A percentile compares a stretch with the other conserved stretches of the same genome.
These are phyloP conservation scores for Maniola hyperantus DNA, from an alignment of 2,888 invertebrate genomes.

Conservation along the genomic window DNA sequence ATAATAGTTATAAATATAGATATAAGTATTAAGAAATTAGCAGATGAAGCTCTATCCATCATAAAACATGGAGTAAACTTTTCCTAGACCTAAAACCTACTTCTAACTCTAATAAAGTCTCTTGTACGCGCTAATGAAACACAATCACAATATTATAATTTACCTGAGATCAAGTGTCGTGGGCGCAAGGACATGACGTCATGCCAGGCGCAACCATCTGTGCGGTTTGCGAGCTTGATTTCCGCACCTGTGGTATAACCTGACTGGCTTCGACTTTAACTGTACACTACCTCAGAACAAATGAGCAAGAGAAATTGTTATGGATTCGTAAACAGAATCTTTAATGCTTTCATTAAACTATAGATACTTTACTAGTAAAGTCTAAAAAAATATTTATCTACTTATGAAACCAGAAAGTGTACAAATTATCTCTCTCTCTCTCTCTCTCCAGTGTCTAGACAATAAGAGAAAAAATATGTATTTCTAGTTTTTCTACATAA, in stretches of 20 bases:
- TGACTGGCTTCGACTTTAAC: not conserved
- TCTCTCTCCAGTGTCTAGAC: too few species aligned
- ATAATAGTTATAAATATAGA: too few species aligned
- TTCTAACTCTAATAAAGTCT: slow-evolving; percentile 3
- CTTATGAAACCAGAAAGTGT: too few species aligned
- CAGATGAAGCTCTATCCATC: not conserved
- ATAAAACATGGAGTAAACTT: not conserved
- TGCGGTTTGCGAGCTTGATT: slow-evolving; percentile 25
- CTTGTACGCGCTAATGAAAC: slow-evolving; percentile 19
- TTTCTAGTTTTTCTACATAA: too few species aligned
- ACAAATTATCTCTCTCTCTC: too few species aligned
- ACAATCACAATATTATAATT: slow-evolving; percentile 30
- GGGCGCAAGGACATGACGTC: slow-evolving; percentile 40
- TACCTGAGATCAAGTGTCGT: slow-evolving; percentile 37
- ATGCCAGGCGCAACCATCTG: slow-evolving; percentile 29
- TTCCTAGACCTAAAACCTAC: not conserved
- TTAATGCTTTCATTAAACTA: too few species aligned
- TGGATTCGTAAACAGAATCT: too few species aligned
- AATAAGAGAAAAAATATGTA: too few species aligned
- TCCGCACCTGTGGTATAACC: slow-evolving; percentile 24
- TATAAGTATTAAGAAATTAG: too few species aligned
- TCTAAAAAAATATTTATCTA: too few species aligned
- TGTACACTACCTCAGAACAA: not conserved
- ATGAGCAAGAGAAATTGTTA: too few species aligned
- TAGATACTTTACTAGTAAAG: too few species aligned